phyloP scores from a whole-genome alignment of 1,140 invertebrate species.

The Drosophila malerkotliana region DNA sequence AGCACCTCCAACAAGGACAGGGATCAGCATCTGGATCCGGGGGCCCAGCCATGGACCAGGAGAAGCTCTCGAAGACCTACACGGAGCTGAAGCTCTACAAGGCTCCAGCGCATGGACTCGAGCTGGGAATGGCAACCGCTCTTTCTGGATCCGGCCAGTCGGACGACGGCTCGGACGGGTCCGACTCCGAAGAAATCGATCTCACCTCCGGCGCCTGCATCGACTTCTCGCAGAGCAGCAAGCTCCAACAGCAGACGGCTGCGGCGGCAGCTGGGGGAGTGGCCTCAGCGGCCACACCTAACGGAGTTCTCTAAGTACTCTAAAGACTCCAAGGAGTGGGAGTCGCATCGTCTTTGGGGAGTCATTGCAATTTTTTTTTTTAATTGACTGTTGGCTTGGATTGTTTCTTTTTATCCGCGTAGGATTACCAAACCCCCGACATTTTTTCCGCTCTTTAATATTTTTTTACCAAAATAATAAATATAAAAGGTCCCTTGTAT shows the following conservation, averaged over 20 bases:
- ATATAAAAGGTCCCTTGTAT: not conserved
- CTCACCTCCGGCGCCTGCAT: constrained; percentile 82
- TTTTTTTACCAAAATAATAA: not conserved
- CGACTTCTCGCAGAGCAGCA: constrained; percentile 82
- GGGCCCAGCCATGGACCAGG: not conserved
- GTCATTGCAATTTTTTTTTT: constrained; percentile 3
- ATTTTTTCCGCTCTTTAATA: too few species aligned
- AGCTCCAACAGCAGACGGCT: constrained; percentile 59
- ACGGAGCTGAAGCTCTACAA: constrained; percentile 83
- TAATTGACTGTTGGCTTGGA: not conserved
- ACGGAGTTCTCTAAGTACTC: constrained; percentile 58
- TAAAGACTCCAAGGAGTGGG: not conserved
- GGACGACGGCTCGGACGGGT: constrained; percentile 74
- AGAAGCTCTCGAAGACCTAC: constrained; percentile 75
- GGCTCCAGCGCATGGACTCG: constrained; percentile 55
- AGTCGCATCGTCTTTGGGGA: not conserved
- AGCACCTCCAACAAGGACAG: constrained; percentile 39
- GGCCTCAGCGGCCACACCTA: constrained; percentile 28
- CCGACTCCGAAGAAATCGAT: constrained; percentile 83
- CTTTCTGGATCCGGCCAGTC: constrained; percentile 47
- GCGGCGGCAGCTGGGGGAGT: constrained; percentile 7
- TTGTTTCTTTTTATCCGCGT: not conserved
- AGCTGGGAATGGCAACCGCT: constrained; percentile 51
- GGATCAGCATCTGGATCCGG: constrained; percentile 31
- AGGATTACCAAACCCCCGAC: too few species aligned